phyloP scores from a whole-genome alignment of 2,113 vertebrate species.

The Phoxinus phoxinus region DNA sequence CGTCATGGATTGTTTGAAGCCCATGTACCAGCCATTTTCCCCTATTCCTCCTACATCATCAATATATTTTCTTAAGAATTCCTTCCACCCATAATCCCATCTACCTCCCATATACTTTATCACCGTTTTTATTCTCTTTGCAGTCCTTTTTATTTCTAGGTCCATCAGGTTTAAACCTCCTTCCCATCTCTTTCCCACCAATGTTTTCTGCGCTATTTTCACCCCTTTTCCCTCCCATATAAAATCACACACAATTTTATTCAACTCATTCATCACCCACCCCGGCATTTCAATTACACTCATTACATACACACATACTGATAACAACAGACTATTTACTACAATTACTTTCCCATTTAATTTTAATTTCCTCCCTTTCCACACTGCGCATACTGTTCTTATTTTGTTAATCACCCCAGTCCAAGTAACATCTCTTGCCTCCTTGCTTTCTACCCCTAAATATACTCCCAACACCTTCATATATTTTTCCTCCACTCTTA shows the following conservation, averaged over 20 bases:
- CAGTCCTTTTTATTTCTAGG: not conserved
- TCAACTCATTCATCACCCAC: not conserved
- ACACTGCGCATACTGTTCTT: not conserved
- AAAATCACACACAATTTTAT: not conserved
- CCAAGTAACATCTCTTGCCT: not conserved
- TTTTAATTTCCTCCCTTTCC: not conserved
- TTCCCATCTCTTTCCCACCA: not conserved
- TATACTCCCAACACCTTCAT: too few species aligned
- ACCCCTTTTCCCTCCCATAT: not conserved
- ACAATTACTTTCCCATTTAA: not conserved
- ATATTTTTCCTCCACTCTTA: too few species aligned
- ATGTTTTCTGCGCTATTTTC: not conserved
- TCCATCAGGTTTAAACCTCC: not conserved
- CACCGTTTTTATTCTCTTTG: constrained; percentile 5
- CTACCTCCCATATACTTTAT: too few species aligned
- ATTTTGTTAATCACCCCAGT: not conserved
- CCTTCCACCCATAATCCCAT: too few species aligned
- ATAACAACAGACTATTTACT: not conserved
- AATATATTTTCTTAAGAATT: too few species aligned
- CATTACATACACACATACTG: not conserved
- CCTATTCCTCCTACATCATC: too few species aligned
- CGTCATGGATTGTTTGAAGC: too few species aligned
- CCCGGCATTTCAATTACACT: not conserved
- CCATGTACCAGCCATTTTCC: too few species aligned
- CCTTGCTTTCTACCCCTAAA: not conserved